Evolutionary conservation across 2,113 vertebrate species (phyloP).

Genomic region (Nyctibius bracteatus): DNA sequence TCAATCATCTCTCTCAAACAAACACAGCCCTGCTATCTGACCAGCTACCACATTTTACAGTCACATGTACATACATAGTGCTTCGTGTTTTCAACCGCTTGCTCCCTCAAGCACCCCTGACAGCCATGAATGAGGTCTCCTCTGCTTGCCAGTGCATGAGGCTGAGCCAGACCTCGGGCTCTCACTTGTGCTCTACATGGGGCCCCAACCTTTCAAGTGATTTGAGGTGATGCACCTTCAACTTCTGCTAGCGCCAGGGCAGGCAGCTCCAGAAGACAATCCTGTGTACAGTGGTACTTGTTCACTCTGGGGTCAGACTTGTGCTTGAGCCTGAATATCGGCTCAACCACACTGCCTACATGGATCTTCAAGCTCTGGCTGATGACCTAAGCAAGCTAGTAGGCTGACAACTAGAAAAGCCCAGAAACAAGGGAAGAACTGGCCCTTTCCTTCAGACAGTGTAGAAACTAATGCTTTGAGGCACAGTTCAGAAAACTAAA

Average conservation of each 20-base stretch:
- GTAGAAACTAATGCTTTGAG: not conserved
- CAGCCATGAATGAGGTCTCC: not conserved
- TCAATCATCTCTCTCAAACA: not conserved
- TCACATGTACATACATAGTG: not conserved
- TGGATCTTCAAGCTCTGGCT: not conserved
- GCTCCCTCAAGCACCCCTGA: not conserved
- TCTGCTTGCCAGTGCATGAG: not conserved
- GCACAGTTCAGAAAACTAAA: not conserved
- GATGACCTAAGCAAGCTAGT: not conserved
- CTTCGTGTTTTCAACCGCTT: not conserved
- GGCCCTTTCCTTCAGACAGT: not conserved
- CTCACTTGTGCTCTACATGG: not conserved
- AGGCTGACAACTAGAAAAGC: not conserved
- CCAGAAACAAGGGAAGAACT: not conserved
- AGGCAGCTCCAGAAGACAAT: not conserved
- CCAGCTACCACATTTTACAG: not conserved
- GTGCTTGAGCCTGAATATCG: not conserved
- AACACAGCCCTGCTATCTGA: not conserved
- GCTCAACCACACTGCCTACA: not conserved
- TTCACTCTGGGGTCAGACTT: not conserved
- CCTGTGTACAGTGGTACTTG: not conserved
- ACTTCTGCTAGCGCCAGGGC: not conserved
- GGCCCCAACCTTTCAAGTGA: not conserved
- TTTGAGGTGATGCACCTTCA: not conserved
- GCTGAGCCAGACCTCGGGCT: not conserved